Conservation (phyloP, 2,113 vertebrate genomes). For the Peromyscus polionotus region DNA sequence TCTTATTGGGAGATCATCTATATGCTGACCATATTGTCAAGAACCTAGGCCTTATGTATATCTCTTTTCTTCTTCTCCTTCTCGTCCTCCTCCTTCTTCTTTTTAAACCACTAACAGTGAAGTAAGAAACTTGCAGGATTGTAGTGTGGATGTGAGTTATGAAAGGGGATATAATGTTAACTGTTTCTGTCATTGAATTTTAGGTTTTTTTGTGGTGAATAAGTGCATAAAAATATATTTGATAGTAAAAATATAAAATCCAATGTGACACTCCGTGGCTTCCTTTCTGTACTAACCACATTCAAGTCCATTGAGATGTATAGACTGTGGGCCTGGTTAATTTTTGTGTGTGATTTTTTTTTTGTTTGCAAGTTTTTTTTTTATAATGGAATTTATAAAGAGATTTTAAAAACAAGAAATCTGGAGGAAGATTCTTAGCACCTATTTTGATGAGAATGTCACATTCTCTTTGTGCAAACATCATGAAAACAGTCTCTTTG, state of each 20-base stretch:
- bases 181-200: neutral
- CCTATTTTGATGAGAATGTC: conserved; percentile 3
- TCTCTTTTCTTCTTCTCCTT: neutral
- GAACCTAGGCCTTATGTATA: neutral
- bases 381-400: neutral
- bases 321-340: neutral
- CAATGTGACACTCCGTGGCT: neutral
- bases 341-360: neutral
- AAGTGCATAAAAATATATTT: neutral
- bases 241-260: neutral
- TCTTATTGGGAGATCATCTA: neutral
- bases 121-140: neutral
- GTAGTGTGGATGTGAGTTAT: neutral
- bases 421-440: neutral
- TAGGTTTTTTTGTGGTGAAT: neutral
- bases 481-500: neutral
- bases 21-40: neutral
- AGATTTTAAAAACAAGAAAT: neutral
- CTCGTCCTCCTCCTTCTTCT: neutral
- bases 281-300: neutral
- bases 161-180: neutral
- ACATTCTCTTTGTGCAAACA: neutral
- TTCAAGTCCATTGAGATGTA: neutral
- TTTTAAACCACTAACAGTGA: neutral
- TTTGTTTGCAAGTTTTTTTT: neutral